Percentiles rank a stretch among this genome's conserved stretches.
These are phyloP conservation scores for Villa cingulata DNA, from an alignment of 2,888 invertebrate species.

Conservation along the genomic window DNA sequence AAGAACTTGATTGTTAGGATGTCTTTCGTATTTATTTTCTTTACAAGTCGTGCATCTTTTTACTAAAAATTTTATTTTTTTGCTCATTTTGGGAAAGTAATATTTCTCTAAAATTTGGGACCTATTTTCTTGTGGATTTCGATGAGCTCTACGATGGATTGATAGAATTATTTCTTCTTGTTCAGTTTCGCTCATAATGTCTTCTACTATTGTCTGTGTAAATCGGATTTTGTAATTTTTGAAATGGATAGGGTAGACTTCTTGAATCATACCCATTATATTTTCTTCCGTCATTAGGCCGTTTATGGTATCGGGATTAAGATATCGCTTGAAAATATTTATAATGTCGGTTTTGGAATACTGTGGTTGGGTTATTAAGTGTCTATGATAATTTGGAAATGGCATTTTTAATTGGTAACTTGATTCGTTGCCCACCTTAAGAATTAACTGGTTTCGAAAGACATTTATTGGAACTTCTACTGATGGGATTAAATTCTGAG, in stretches of 20 bases:
- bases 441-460: constrained; percentile 12
- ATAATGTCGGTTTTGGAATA: background rate
- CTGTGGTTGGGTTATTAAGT: constrained; percentile 4
- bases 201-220: background rate
- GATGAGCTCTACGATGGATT: constrained; percentile 6
- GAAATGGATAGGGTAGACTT: too few relatives aligned
- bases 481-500: too few relatives aligned
- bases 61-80: too few relatives aligned
- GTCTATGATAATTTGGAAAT: constrained; percentile 5
- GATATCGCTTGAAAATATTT: constrained; percentile 4
- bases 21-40: too few relatives aligned
- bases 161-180: constrained; percentile 1
- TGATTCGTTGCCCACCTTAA: constrained; percentile 4
- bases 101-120: constrained; percentile 10
- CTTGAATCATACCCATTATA: constrained; percentile 4
- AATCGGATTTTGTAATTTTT: constrained; percentile 3
- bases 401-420: constrained; percentile 5
- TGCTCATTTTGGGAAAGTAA: too few relatives aligned
- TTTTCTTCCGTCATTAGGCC: background rate
- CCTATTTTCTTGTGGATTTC: constrained; percentile 10
- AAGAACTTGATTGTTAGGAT: too few relatives aligned
- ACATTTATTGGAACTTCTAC: too few relatives aligned
- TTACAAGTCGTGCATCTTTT: too few relatives aligned
- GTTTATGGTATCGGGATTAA: constrained; percentile 2
- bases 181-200: too few relatives aligned